A percentile compares a stretch with the other conserved stretches of the same genome.
Evolutionary conservation across 2,113 vertebrate species (phyloP).

Genomic region (Rhea americana): DNA sequence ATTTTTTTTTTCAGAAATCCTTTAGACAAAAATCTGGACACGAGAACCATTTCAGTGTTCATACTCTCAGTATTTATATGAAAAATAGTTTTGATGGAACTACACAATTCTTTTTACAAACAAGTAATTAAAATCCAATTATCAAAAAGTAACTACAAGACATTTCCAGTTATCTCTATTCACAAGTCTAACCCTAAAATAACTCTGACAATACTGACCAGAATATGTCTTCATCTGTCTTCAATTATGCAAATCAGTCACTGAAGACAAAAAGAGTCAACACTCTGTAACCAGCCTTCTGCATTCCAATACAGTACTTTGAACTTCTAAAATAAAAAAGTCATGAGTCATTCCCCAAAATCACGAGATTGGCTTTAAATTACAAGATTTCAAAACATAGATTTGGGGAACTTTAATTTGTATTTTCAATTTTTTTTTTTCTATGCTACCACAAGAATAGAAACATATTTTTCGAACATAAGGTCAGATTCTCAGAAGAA

Average conservation of each 20-base stretch:
- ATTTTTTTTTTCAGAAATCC: background rate
- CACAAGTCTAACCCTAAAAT: constrained; percentile 44
- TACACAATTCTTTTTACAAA: background rate
- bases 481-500: background rate
- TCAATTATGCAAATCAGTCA: constrained; percentile 53
- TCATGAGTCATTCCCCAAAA: constrained; percentile 23
- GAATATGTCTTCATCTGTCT: constrained; percentile 54
- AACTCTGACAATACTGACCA: constrained; percentile 38
- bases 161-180: constrained; percentile 49
- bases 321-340: constrained; percentile 29
- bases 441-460: background rate
- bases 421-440: background rate
- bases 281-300: constrained; percentile 47
- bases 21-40: background rate
- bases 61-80: background rate
- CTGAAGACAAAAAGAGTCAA: constrained; percentile 48
- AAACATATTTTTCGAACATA: background rate
- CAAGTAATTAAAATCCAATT: constrained; percentile 40
- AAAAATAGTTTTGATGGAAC: constrained; percentile 11
- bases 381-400: background rate
- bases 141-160: constrained; percentile 45
- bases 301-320: constrained; percentile 45
- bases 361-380: constrained; percentile 21
- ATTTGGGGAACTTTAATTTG: background rate
- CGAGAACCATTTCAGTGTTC: background rate